These are phyloP conservation scores for Mythimna vitellina DNA, from an alignment of 2,888 invertebrate genomes.

Conservation along the genomic window DNA sequence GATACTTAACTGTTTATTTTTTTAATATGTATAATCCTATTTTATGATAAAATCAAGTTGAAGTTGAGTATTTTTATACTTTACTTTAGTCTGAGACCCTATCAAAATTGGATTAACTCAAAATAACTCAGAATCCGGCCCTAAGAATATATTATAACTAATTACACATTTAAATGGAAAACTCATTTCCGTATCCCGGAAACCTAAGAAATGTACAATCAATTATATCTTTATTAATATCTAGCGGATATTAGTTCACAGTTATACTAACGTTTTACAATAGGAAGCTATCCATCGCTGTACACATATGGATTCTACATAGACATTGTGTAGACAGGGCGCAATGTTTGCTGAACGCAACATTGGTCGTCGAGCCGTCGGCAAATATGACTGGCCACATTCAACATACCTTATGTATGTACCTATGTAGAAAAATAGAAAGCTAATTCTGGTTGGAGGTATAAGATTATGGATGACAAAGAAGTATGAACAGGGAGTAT, in stretches of 20 bases:
- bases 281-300: constrained; percentile 33
- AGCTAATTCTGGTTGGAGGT: not conserved
- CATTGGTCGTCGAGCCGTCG: constrained; percentile 66
- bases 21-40: too few relatives aligned
- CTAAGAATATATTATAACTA: too few relatives aligned
- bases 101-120: too few relatives aligned
- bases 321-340: constrained; percentile 41
- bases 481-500: not conserved
- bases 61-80: too few relatives aligned
- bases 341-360: constrained; percentile 62
- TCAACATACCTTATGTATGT: not conserved
- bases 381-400: constrained; percentile 65
- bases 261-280: constrained; percentile 12
- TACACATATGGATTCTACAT: constrained; percentile 16
- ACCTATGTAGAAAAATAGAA: not conserved
- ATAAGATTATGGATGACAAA: not conserved
- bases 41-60: too few relatives aligned
- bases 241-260: not conserved
- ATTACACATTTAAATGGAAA: not conserved
- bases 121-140: too few relatives aligned
- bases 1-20: too few relatives aligned
- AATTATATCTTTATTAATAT: constrained; percentile 14
- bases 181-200: constrained; percentile 5
- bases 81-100: too few relatives aligned
- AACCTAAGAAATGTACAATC: not conserved